phyloP scores from a whole-genome alignment of 2,888 invertebrate genomes.

The Nowickia ferox region DNA sequence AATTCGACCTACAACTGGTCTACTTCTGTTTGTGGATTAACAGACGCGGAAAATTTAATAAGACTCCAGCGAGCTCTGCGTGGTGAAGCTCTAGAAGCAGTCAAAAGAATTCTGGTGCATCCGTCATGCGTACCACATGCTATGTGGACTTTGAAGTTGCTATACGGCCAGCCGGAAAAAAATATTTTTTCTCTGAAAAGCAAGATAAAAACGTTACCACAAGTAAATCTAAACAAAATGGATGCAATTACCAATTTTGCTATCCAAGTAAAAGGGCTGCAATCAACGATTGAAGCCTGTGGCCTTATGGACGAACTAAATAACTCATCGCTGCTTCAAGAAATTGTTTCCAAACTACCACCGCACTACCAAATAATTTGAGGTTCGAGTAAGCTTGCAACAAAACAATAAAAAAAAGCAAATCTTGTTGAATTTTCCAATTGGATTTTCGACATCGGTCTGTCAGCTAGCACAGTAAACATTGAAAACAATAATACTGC shows the following conservation, averaged over 20 bases:
- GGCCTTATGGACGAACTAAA: constrained; percentile 63
- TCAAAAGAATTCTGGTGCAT: too few species aligned
- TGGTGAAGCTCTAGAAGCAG: too few species aligned
- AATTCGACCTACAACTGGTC: constrained; percentile 47
- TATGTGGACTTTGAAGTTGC: constrained; percentile 53
- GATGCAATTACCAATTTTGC: constrained; percentile 61
- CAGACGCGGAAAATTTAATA: too few species aligned
- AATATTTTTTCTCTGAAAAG: too few species aligned
- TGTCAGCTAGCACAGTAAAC: constrained; percentile 48
- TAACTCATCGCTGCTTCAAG: constrained; percentile 66
- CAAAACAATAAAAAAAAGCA: constrained; percentile 51
- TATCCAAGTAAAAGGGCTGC: constrained; percentile 44
- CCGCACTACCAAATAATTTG: constrained; percentile 63
- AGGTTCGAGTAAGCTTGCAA: constrained; percentile 53
- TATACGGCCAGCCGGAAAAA: constrained; percentile 66
- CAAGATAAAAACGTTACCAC: too few species aligned
- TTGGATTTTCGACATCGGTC: background rate
- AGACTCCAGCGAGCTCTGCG: too few species aligned
- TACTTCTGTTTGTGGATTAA: constrained; percentile 61
- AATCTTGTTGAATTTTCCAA: constrained; percentile 46
- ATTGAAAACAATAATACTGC: constrained; percentile 16
- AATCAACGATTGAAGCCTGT: constrained; percentile 60
- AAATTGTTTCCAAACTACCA: constrained; percentile 61
- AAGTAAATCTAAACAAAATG: constrained; percentile 60
- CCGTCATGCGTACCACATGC: constrained; percentile 40